Evolutionary conservation across 2,113 vertebrate species (phyloP), one percentile per base, ranked within the genome.

Genomic region (Tychaedon coryphoeus): DNA sequence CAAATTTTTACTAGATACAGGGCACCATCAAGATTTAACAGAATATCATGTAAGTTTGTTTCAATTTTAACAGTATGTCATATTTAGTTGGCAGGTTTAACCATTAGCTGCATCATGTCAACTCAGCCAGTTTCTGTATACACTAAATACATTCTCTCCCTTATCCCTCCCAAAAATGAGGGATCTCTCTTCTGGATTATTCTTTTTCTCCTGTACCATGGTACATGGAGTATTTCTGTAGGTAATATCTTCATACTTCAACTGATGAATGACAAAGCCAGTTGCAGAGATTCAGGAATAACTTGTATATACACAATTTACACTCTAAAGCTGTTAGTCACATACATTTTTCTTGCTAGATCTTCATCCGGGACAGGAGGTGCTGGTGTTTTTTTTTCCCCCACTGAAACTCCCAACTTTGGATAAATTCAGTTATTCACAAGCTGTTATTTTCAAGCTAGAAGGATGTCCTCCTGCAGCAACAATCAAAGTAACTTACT

Each of bases 71-170:
- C 96, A 98, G 93, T 93, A 97, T 93, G 85, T 95, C 90, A 28
- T 95, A 83, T 97, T 98, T 96, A 98, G 93, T 97, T 91, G 98
- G 97, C 97, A 98, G 97, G 78, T 97, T 97, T 96, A 98, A 98
- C 96, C 96, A 95, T 97, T 95, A 97, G 97, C 97, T 95, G 97
- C 96, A 98, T 97, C 97, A 96, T 90, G 90, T 98, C 97, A 98
- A 98, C 95, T 96, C 95, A 96, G 85, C 96, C 97, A 94, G 91
- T 97, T 97, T 95, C 90, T 92, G 88, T 74, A 85, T 87, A 96
- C 72, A 95, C 92, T 92, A 92, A 93, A 94, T 94, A 91, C 92
- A 94, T 67, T 85, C 74, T 97, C 95, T 96, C 97, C 97, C 94
- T 95, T 97, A 87, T 95, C 97, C 95, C 96, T 96, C 97, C 97